A percentile compares a stretch with the other conserved stretches of the same genome.
Evolutionary conservation across 2,888 invertebrate genomes (phyloP).

Genomic region (Scaptomyza reducta): DNA sequence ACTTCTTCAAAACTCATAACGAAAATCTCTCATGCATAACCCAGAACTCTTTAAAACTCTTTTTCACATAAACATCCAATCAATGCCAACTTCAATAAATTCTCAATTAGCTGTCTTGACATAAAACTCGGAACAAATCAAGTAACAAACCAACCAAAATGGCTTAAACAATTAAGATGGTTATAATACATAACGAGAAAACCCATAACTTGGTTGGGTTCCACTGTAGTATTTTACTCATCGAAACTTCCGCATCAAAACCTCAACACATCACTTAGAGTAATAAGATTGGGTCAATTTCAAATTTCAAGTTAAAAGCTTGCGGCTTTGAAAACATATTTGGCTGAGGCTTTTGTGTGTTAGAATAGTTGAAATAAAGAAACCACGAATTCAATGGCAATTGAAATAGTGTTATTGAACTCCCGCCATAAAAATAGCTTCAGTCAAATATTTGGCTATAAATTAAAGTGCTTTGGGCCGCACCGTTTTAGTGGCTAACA

Average conservation of each 20-base stretch:
- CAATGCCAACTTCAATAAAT: not conserved
- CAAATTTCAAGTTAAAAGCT: conserved; percentile 25
- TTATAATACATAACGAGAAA: no score
- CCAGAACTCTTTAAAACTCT: no score
- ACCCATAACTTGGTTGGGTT: conserved; percentile 6
- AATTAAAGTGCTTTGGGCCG: conserved; percentile 40
- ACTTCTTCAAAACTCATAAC: no score
- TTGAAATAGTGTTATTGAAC: conserved; percentile 55
- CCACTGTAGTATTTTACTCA: conserved; percentile 16
- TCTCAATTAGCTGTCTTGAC: not conserved
- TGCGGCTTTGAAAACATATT: conserved; percentile 38
- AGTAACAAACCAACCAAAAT: not conserved
- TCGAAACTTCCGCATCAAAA: conserved; percentile 40
- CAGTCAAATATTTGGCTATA: conserved; percentile 53
- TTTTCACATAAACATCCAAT: not conserved
- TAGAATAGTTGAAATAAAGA: conserved; percentile 16
- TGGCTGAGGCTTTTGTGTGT: conserved; percentile 39
- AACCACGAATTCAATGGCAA: conserved; percentile 61
- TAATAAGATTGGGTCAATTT: conserved; percentile 62
- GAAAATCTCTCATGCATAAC: no score
- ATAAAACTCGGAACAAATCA: not conserved
- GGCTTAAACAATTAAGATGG: no score
- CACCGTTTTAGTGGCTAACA: conserved; percentile 48
- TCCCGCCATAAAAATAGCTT: conserved; percentile 14
- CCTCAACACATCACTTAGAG: conserved; percentile 6